These are phyloP conservation scores for Aspiorhynchus laticeps DNA, from an alignment of 2,113 vertebrate genomes.

Conservation along the genomic window DNA sequence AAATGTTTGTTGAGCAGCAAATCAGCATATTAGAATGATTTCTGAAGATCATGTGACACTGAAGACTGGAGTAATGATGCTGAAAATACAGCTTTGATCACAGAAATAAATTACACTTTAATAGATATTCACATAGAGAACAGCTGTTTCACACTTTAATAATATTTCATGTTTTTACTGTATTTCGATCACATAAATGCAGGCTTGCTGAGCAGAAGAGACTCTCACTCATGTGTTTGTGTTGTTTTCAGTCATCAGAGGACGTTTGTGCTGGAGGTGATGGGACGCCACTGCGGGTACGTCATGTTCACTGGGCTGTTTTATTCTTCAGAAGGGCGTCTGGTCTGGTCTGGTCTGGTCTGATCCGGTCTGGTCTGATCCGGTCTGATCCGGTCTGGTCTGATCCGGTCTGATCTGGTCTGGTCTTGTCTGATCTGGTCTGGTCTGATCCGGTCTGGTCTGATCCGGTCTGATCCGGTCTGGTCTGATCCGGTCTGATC, in stretches of 20 bases:
- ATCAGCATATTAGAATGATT: no score
- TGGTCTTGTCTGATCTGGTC: not conserved
- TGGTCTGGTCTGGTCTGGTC: not conserved
- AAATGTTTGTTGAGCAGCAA: no score
- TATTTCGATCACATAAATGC: no score
- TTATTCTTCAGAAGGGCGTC: not conserved
- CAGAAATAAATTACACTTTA: no score
- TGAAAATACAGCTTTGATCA: no score
- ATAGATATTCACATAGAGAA: no score
- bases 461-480: no score
- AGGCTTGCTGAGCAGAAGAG: no score
- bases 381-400: not conserved
- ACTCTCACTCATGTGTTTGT: not conserved
- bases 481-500: slow-evolving; percentile 35
- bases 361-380: not conserved
- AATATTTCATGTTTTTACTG: not conserved
- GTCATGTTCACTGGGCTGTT: slow-evolving; percentile 46
- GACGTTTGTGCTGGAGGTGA: slow-evolving; percentile 95
- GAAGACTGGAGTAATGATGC: no score
- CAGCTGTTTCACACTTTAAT: no score
- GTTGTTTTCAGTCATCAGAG: slow-evolving; percentile 87
- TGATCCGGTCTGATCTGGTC: not conserved
- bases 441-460: slow-evolving; percentile 79
- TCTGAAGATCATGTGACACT: no score
- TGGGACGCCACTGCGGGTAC: slow-evolving; percentile 96